Percentiles rank a stretch among this genome's conserved stretches.
Evolutionary conservation across 2,888 invertebrate species (phyloP).

Genomic region (Apoda limacodes): DNA sequence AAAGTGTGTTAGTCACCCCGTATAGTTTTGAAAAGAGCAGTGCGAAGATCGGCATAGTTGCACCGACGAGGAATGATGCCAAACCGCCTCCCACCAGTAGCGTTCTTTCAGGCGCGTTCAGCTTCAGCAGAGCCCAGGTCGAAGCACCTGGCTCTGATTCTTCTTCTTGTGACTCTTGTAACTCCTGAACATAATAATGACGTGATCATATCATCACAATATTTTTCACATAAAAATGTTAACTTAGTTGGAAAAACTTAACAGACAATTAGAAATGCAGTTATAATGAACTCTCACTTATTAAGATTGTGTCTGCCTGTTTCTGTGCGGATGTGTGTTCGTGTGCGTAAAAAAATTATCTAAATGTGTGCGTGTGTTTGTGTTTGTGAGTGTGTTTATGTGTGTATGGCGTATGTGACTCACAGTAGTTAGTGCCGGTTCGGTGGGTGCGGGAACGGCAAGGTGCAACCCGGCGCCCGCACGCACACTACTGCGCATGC

Average conservation of each 20-base stretch:
- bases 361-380: no score
- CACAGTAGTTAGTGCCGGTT: slow-evolving; percentile 21
- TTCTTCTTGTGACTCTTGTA: slow-evolving; percentile 11
- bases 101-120: slow-evolving; percentile 74
- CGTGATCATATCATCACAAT: no score
- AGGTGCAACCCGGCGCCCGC: slow-evolving; percentile 27
- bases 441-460: slow-evolving; percentile 23
- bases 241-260: no score
- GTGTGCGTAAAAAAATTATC: no score
- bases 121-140: slow-evolving; percentile 51
- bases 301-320: no score
- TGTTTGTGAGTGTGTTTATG: no score
- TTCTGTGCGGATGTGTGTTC: no score
- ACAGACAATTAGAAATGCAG: no score
- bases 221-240: no score
- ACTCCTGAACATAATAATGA: slow-evolving; percentile 18
- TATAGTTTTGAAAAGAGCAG: slow-evolving; percentile 76
- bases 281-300: no score
- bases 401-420: no score
- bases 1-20: slow-evolving; percentile 48
- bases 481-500: slow-evolving; percentile 33
- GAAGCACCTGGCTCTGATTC: slow-evolving; percentile 19
- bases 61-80: slow-evolving; percentile 73
- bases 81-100: slow-evolving; percentile 66
- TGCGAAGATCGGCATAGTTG: slow-evolving; percentile 76